Percentiles rank a stretch among this genome's conserved stretches.
These are phyloP conservation scores for Hippoglossus hippoglossus DNA, from an alignment of 2,797 vertebrate genomes.

Conservation along the genomic window DNA sequence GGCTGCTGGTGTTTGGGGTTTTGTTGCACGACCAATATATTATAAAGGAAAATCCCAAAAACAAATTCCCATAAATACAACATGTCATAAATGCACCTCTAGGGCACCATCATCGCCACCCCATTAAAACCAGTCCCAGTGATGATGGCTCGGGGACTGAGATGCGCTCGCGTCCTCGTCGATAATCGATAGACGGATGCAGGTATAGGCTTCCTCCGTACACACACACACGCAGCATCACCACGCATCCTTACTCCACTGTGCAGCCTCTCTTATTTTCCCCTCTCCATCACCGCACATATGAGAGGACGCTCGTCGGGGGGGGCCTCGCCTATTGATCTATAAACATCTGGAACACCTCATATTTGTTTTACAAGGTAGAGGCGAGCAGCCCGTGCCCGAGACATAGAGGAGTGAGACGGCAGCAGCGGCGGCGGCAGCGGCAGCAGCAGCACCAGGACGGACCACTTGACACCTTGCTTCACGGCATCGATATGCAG, in stretches of 20 bases:
- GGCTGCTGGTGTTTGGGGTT: neutral
- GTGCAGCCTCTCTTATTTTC: constrained; percentile 61
- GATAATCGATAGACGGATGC: constrained; percentile 82
- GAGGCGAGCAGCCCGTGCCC: constrained; percentile 52
- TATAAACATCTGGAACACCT: constrained; percentile 77
- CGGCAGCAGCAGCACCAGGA: constrained; percentile 61
- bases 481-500: constrained; percentile 80
- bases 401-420: constrained; percentile 54
- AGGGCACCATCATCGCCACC: constrained; percentile 28
- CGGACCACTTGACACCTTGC: constrained; percentile 79
- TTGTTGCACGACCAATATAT: neutral
- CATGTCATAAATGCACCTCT: constrained; percentile 34
- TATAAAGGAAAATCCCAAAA: neutral
- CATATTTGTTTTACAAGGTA: constrained; percentile 71
- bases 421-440: constrained; percentile 30
- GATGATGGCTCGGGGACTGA: constrained; percentile 39
- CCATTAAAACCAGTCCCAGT: constrained; percentile 49
- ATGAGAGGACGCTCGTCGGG: constrained; percentile 46
- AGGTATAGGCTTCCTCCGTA: constrained; percentile 78
- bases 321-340: constrained; percentile 68
- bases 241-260: constrained; percentile 77
- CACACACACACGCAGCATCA: constrained; percentile 74
- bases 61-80: constrained; percentile 26
- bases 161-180: constrained; percentile 71
- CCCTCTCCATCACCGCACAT: constrained; percentile 59